Conservation (phyloP, 2,797 vertebrate species). For the Argya squamiceps region DNA sequence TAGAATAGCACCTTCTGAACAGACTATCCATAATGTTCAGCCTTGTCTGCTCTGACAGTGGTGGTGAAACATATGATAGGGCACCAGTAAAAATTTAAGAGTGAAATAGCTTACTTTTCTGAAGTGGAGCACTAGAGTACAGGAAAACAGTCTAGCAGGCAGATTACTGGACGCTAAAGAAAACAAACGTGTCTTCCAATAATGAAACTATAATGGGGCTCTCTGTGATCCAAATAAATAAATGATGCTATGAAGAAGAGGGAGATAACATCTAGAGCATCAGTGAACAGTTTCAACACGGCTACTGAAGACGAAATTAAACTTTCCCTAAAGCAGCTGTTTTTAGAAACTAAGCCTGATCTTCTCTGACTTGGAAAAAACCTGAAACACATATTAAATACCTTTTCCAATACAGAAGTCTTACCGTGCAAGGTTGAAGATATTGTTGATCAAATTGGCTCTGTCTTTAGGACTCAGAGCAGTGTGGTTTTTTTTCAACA, state of each 20-base stretch:
- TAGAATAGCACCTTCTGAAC: neutral
- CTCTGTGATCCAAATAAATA: neutral
- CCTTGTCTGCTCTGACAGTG: neutral
- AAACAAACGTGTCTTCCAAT: neutral
- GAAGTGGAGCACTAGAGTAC: neutral
- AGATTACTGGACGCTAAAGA: neutral
- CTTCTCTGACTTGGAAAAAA: neutral
- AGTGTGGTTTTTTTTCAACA: slow-evolving; percentile 75
- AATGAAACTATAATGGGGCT: neutral
- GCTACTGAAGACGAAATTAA: neutral
- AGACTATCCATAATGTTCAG: neutral
- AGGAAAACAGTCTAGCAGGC: neutral
- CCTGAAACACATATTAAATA: neutral
- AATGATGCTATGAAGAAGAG: neutral
- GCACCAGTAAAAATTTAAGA: neutral
- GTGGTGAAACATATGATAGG: neutral
- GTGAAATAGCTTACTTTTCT: neutral
- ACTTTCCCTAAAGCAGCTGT: neutral
- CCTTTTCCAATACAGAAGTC: neutral
- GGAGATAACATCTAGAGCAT: neutral
- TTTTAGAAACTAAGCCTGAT: neutral
- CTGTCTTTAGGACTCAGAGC: slow-evolving; percentile 86
- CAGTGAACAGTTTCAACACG: neutral
- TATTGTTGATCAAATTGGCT: slow-evolving; percentile 89
- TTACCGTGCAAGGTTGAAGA: slow-evolving; percentile 91